Conservation (phyloP, 53 echinoderm and acorn worm genomes). For the Glandiceps talaboti region DNA sequence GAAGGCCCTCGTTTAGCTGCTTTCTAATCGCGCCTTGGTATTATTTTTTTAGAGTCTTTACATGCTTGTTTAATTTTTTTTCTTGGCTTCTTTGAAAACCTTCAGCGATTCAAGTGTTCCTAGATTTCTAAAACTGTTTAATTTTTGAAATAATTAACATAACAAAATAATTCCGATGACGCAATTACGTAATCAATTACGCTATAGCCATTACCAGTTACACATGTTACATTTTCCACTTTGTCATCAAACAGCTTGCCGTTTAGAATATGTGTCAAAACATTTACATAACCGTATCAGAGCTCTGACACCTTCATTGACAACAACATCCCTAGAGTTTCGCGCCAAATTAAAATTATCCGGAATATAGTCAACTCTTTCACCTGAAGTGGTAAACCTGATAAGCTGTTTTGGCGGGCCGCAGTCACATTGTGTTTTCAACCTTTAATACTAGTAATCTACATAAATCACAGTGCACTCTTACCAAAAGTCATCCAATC, state of each 20-base stretch:
- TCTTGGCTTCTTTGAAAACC: not conserved
- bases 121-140: not conserved
- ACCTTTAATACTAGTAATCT: no score
- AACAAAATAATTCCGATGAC: not conserved
- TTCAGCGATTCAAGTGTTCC: not conserved
- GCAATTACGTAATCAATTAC: not conserved
- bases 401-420: no score
- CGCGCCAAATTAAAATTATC: not conserved
- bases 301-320: not conserved
- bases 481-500: no score
- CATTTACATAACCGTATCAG: not conserved
- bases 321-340: not conserved
- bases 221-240: not conserved
- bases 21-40: not conserved
- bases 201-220: not conserved
- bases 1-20: not conserved
- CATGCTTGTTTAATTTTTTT: not conserved
- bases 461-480: no score
- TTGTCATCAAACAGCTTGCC: not conserved
- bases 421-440: no score
- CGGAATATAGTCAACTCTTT: no score
- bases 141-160: not conserved
- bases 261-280: not conserved
- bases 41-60: not conserved
- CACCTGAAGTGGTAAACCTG: no score